Evolutionary conservation across 2,113 vertebrate genomes (phyloP).

Genomic region (Amblyopsis rosae): DNA sequence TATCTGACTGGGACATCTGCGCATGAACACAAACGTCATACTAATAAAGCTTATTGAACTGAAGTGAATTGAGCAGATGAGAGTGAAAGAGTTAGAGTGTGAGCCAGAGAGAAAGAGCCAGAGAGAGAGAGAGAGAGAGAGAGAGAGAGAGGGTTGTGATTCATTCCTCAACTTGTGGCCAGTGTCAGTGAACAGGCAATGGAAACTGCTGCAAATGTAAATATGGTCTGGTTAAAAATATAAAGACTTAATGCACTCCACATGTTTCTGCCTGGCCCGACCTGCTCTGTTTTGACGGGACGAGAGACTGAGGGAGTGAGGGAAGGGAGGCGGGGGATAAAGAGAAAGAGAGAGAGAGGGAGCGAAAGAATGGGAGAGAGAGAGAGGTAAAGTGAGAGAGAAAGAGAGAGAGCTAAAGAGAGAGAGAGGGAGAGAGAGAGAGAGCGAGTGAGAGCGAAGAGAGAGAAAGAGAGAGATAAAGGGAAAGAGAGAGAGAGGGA

Average conservation of each 20-base stretch:
- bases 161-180: constrained; percentile 79
- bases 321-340: too few species aligned
- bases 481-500: constrained; percentile 5
- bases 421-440: neutral
- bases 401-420: constrained; percentile 25
- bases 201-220: constrained; percentile 83
- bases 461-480: constrained; percentile 27
- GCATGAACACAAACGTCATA: too few species aligned
- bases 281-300: constrained; percentile 77
- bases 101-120: constrained; percentile 30
- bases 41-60: neutral
- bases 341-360: constrained; percentile 2
- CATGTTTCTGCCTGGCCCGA: constrained; percentile 75
- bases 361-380: constrained; percentile 23
- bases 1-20: too few species aligned
- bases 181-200: constrained; percentile 79
- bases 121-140: constrained; percentile 26
- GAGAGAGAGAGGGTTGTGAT: constrained; percentile 71
- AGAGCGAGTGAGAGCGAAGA: constrained; percentile 10
- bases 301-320: constrained; percentile 54
- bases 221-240: constrained; percentile 84
- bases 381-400: constrained; percentile 11
- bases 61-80: constrained; percentile 10
- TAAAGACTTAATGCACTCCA: constrained; percentile 79
- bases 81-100: constrained; percentile 15